Evolutionary conservation across 1,140 invertebrate species (phyloP), one percentile per base, ranked within the genome.

Genomic region (Grapholita molesta): DNA sequence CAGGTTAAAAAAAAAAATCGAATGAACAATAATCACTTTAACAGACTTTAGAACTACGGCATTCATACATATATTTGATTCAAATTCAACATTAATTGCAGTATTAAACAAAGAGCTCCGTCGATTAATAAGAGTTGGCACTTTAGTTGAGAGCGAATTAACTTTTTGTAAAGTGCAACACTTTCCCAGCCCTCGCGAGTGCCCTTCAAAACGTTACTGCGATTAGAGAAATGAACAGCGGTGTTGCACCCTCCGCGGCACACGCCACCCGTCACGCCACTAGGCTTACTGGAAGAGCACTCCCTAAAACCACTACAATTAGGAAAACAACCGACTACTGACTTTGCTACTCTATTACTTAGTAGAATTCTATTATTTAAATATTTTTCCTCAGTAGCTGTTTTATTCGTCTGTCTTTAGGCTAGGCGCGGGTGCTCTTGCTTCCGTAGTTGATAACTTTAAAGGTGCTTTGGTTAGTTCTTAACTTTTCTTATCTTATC

Each of bases 211-310:
- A 75, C 67, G 86, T 81, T 83, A 85, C 83, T 85, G 86, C 86
- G 83, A 88, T 89, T 89, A 91, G 86, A 89, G 85, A 91, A 91
- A 91, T 89, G 89, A 91, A 88, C 87, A 90, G 79, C 86, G 65
- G 32, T 28, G 85, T 77, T 83, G 86, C 86, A 83, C 86, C 88
- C 86, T 87, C 71, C 66, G 64, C 55, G 83, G 82, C 88, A 88
- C 85, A 89, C 88, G 86, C 80, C 86, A 78, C 65, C 12, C n/a
- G 53, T 65, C 75, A 73, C 24, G 71, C 64, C 55, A 24, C 53
- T 35, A 15, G 18, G 25, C 15, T 18, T 1, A 53, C 68, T 80
- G 53, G 77, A 83, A 68, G 55, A 42, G 76, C n/a, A 57, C 67
- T 38, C 23, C 18, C 18, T 33, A n/a, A n/a, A n/a, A n/a, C n/a